Evolutionary conservation across 2,797 vertebrate genomes (phyloP).

Genomic region (Darevskia nairensis): DNA sequence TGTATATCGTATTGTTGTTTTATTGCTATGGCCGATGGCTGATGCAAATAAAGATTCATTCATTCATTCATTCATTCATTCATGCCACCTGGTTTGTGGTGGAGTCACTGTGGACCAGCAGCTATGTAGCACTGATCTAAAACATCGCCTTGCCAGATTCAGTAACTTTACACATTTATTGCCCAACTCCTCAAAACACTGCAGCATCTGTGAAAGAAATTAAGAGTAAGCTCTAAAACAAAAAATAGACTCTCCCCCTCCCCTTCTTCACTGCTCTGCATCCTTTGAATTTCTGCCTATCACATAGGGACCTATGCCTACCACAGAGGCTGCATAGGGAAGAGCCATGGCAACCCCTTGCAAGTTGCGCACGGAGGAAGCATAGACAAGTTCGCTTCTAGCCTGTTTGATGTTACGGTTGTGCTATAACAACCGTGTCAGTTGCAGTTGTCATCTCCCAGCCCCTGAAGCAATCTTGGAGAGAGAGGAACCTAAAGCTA

Average conservation of each 20-base stretch:
- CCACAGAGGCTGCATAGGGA: neutral
- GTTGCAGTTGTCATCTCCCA: neutral
- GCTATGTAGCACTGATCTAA: neutral
- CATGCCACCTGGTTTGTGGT: too few species aligned
- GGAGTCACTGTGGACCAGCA: too few species aligned
- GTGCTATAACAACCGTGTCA: neutral
- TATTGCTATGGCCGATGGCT: too few species aligned
- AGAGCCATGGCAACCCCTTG: neutral
- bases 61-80: too few species aligned
- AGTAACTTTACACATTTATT: neutral
- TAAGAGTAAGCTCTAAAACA: neutral
- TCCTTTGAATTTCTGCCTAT: neutral
- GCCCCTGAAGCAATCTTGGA: neutral
- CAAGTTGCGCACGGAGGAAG: neutral
- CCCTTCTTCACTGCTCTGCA: too few species aligned
- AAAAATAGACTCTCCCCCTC: too few species aligned
- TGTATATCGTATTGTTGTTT: too few species aligned
- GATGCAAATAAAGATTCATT: too few species aligned
- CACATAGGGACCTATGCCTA: too few species aligned
- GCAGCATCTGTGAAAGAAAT: too few species aligned
- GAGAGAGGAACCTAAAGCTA: neutral
- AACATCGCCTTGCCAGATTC: neutral
- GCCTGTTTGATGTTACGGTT: neutral
- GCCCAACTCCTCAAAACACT: neutral
- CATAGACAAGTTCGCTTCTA: neutral